These are phyloP conservation scores for Agrotis ipsilon DNA, from an alignment of 2,888 invertebrate species.

Conservation along the genomic window DNA sequence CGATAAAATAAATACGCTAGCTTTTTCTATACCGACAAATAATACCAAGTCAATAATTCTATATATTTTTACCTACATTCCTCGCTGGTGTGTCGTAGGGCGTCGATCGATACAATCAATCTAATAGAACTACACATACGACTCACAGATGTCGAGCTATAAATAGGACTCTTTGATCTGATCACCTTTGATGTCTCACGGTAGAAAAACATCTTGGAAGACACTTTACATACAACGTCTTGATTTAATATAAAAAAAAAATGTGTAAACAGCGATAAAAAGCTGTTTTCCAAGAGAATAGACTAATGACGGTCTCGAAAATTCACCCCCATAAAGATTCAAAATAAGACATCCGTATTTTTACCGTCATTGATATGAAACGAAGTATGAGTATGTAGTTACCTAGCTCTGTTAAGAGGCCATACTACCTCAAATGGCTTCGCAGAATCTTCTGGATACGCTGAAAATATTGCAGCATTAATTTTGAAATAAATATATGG, in stretches of 20 bases:
- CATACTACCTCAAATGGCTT: no score
- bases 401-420: no score
- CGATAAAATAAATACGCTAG: not conserved
- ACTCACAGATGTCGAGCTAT: constrained; percentile 73
- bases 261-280: not conserved
- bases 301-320: no score
- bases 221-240: constrained; percentile 8
- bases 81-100: constrained; percentile 20
- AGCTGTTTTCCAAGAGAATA: no score
- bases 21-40: not conserved
- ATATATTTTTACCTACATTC: constrained; percentile 1
- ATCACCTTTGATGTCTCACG: constrained; percentile 71
- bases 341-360: no score
- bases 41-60: not conserved
- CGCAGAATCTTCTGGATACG: no score
- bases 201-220: constrained; percentile 51
- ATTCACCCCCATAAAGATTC: no score
- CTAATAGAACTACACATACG: constrained; percentile 37
- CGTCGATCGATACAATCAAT: constrained; percentile 38
- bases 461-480: no score
- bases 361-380: no score
- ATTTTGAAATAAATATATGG: no score
- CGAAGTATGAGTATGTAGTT: no score
- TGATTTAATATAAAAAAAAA: constrained; percentile 24
- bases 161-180: constrained; percentile 77